Evolutionary conservation across 1,140 invertebrate genomes (phyloP).

Genomic region (Cyphomyrmex costatus): DNA sequence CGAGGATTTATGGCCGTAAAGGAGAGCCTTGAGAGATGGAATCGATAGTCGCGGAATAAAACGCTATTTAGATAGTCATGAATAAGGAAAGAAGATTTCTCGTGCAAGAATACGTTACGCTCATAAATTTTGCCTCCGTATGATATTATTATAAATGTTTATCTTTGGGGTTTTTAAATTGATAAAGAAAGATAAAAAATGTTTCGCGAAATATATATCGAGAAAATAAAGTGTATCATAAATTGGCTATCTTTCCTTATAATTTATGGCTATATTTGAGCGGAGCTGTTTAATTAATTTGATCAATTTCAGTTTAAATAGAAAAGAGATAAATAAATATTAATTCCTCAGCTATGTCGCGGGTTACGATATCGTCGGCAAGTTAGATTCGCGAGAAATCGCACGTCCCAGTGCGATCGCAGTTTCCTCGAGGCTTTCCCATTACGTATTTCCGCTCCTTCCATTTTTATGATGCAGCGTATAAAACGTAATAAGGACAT

Average conservation of each 20-base stretch:
- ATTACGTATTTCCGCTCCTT: conserved; percentile 32
- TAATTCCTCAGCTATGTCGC: conserved; percentile 10
- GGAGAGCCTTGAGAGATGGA: background rate
- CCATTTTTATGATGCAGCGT: conserved; percentile 21
- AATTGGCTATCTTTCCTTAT: background rate
- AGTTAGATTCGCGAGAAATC: conserved; percentile 3
- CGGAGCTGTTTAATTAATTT: background rate
- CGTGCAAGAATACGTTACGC: background rate
- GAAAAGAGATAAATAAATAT: conserved; percentile 3
- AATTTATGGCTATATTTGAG: background rate
- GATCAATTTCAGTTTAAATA: background rate
- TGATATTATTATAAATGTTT: conserved; percentile 1
- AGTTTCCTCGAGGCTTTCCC: conserved; percentile 4
- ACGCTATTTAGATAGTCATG: background rate
- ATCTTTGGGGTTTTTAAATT: background rate
- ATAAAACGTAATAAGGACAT: conserved; percentile 19
- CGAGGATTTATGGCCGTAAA: conserved; percentile 1
- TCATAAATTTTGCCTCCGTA: background rate
- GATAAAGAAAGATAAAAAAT: background rate
- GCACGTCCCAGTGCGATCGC: background rate
- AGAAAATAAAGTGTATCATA: background rate
- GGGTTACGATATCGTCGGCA: background rate
- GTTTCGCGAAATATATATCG: background rate
- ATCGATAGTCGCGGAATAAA: conserved; percentile 1
- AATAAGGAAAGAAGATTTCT: background rate